A percentile compares a stretch with the other conserved stretches of the same genome.
These are phyloP conservation scores for Polydrusus tereticollis DNA, from an alignment of 2,888 invertebrate species.

Conservation along the genomic window DNA sequence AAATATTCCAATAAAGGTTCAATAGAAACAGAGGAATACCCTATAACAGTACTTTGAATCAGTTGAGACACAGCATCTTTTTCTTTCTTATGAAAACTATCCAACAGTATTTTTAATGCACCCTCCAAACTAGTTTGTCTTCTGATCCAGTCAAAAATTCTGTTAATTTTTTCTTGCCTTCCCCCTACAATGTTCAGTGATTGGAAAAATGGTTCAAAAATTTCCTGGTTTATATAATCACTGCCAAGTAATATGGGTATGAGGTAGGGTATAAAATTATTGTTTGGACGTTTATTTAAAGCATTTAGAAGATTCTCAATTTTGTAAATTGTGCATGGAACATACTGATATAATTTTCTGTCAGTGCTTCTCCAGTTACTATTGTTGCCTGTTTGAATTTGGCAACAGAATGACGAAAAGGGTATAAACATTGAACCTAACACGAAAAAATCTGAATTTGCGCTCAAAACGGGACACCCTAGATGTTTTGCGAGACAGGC, in stretches of 20 bases:
- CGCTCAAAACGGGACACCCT: slow-evolving; percentile 89
- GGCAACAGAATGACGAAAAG: slow-evolving; percentile 73
- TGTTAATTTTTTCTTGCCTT: slow-evolving; percentile 75
- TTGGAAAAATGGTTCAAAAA: slow-evolving; percentile 77
- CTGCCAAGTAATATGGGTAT: slow-evolving; percentile 89
- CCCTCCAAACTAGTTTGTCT: slow-evolving; percentile 76
- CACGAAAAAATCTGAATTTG: slow-evolving; percentile 95
- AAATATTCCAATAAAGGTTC: slow-evolving; percentile 74
- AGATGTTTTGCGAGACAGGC: slow-evolving; percentile 84
- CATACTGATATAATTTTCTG: slow-evolving; percentile 63
- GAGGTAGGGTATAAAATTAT: slow-evolving; percentile 70
- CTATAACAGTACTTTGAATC: slow-evolving; percentile 75
- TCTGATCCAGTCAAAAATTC: slow-evolving; percentile 82
- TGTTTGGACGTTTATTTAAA: slow-evolving; percentile 64
- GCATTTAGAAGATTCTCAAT: slow-evolving; percentile 77
- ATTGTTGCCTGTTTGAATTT: background rate
- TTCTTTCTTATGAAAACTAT: slow-evolving; percentile 68
- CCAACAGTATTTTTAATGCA: slow-evolving; percentile 77
- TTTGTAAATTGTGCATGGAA: slow-evolving; percentile 77
- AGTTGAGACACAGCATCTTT: slow-evolving; percentile 66
- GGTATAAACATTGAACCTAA: slow-evolving; percentile 88
- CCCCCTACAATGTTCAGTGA: background rate
- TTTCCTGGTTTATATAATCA: slow-evolving; percentile 81
- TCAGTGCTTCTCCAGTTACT: slow-evolving; percentile 14
- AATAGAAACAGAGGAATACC: slow-evolving; percentile 72